A percentile compares a stretch with the other conserved stretches of the same genome.
Conservation (phyloP, 2,797 vertebrate genomes). For the Octomys mimax region DNA sequence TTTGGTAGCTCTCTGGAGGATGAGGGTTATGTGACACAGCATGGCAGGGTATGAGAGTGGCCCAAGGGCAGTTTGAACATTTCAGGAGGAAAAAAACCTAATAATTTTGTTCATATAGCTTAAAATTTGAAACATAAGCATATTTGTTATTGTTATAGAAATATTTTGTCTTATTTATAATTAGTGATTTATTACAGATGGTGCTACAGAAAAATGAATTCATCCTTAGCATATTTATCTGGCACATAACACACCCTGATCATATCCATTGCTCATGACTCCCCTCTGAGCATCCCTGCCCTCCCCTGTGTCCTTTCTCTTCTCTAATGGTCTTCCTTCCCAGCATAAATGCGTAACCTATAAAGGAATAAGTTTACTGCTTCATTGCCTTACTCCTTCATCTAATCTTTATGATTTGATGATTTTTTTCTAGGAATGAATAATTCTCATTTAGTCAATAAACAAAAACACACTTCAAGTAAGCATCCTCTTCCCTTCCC, state of each 20-base stretch:
- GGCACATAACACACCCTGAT: neutral
- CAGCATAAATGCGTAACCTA: neutral
- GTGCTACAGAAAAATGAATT: neutral
- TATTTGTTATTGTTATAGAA: neutral
- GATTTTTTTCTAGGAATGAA: neutral
- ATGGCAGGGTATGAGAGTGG: neutral
- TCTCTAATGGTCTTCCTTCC: neutral
- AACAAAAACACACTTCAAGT: neutral
- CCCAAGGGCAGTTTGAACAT: neutral
- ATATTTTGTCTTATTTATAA: neutral
- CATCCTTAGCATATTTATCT: neutral
- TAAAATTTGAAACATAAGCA: neutral
- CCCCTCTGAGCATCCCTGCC: neutral
- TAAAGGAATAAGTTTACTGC: neutral
- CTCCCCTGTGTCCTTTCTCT: neutral
- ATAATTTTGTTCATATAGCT: neutral
- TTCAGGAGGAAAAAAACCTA: neutral
- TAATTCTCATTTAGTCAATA: neutral
- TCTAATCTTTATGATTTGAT: neutral
- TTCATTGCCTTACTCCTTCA: neutral
- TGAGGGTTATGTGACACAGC: accelerated
- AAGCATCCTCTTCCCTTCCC: neutral
- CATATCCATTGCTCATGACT: neutral
- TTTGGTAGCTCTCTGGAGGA: too few species aligned
- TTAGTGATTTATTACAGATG: neutral